Conservation (phyloP, 2,797 vertebrate species). For the Heteromormyrus szaboi region DNA sequence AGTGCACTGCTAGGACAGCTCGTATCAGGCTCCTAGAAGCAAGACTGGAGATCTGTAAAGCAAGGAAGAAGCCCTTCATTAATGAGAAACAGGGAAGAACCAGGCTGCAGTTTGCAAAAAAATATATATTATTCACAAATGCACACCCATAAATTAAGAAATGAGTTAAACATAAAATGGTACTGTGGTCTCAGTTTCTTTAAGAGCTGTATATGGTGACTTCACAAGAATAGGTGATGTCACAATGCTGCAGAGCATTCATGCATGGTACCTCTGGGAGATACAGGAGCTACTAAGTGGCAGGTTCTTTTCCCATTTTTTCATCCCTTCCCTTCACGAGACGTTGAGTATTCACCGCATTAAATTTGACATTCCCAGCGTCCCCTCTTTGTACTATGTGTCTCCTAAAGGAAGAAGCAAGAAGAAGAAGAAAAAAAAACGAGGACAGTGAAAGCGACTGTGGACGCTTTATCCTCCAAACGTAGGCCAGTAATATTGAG, state of each 20-base stretch:
- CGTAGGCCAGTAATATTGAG: background rate
- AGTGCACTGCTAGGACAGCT: background rate
- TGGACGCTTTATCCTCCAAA: background rate
- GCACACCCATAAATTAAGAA: background rate
- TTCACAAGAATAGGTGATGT: background rate
- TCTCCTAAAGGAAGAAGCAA: background rate
- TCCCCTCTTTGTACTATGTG: background rate
- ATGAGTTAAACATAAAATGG: background rate
- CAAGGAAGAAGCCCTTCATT: background rate
- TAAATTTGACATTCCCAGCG: background rate
- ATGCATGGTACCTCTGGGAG: background rate
- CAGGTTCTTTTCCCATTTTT: background rate
- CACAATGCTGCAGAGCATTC: background rate
- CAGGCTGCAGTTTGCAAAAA: background rate
- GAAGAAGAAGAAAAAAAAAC: background rate
- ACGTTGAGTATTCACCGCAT: conserved; percentile 22
- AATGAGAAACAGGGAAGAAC: background rate
- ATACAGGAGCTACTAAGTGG: background rate
- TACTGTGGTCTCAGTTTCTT: background rate
- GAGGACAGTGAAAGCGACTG: background rate
- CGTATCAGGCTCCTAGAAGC: background rate
- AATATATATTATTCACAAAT: background rate
- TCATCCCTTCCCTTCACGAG: background rate
- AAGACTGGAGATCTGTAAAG: background rate
- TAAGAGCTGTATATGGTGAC: background rate